Conservation (phyloP, 2,113 vertebrate species). For the Eclectus roratus region DNA sequence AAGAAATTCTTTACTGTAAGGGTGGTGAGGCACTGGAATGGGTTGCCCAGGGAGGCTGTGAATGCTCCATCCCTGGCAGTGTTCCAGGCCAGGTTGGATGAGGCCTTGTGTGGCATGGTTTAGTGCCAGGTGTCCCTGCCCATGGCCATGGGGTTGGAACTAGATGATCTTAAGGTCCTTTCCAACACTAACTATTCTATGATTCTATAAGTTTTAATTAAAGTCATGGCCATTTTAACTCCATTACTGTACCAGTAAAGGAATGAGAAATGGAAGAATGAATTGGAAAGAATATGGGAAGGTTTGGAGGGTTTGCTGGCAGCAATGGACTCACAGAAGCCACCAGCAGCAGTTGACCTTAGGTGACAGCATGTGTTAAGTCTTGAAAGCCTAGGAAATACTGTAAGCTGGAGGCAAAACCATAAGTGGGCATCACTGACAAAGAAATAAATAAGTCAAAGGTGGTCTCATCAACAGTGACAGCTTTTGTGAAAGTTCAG, state of each 20-base stretch:
- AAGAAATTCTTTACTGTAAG: too few relatives aligned
- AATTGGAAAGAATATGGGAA: not conserved
- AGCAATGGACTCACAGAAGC: not conserved
- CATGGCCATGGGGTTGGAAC: too few relatives aligned
- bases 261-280: not conserved
- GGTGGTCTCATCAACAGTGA: not conserved
- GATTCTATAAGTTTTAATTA: too few relatives aligned
- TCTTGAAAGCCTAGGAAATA: not conserved
- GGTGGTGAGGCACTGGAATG: too few relatives aligned
- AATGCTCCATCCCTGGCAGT: too few relatives aligned
- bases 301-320: not conserved
- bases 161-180: too few relatives aligned
- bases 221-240: not conserved
- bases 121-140: too few relatives aligned
- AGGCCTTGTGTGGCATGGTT: too few relatives aligned
- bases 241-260: not conserved
- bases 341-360: not conserved
- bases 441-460: conserved; percentile 2
- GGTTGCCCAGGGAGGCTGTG: too few relatives aligned
- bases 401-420: not conserved
- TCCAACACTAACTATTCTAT: too few relatives aligned
- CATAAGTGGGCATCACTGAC: not conserved
- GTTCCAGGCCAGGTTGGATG: too few relatives aligned
- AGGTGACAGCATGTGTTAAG: not conserved
- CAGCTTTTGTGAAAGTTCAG: conserved; percentile 9